A percentile compares a stretch with the other conserved stretches of the same genome.
These are phyloP conservation scores for Vireo altiloquus DNA, from an alignment of 2,113 vertebrate species.

Conservation along the genomic window DNA sequence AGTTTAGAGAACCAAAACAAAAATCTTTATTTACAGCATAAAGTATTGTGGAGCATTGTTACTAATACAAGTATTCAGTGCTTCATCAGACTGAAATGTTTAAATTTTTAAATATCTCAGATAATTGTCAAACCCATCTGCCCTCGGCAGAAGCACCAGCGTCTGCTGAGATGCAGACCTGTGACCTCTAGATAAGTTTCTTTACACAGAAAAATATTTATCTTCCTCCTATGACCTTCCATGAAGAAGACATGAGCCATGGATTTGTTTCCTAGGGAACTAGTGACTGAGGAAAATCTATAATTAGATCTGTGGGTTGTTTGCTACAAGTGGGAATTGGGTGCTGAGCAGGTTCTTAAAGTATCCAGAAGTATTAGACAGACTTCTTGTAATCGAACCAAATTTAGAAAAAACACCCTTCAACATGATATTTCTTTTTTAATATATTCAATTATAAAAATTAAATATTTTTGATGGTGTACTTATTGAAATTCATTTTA, in stretches of 20 bases:
- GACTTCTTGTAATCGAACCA: neutral
- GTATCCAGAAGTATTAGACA: constrained; percentile 30
- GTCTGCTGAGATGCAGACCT: constrained; percentile 61
- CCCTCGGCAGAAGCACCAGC: constrained; percentile 37
- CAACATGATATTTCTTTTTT: neutral
- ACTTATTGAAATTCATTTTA: neutral
- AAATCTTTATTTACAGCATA: neutral
- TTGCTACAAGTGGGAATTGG: constrained; percentile 68
- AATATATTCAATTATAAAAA: neutral
- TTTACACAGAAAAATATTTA: constrained; percentile 70
- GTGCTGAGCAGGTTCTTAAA: constrained; percentile 66
- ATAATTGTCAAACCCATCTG: constrained; percentile 20
- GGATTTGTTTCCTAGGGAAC: constrained; percentile 80
- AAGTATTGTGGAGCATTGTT: neutral
- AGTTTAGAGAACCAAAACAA: neutral
- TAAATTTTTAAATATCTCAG: neutral
- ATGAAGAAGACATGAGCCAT: constrained; percentile 67
- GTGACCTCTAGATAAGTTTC: constrained; percentile 78
- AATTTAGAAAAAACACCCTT: neutral
- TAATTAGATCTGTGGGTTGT: constrained; percentile 80
- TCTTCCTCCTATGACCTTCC: constrained; percentile 74
- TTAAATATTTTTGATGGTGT: neutral
- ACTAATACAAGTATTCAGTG: neutral
- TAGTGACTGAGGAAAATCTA: constrained; percentile 77
- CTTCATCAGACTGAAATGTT: neutral